Evolutionary conservation across 2,888 invertebrate species (phyloP).

Genomic region (Cecidostiba fungosa): DNA sequence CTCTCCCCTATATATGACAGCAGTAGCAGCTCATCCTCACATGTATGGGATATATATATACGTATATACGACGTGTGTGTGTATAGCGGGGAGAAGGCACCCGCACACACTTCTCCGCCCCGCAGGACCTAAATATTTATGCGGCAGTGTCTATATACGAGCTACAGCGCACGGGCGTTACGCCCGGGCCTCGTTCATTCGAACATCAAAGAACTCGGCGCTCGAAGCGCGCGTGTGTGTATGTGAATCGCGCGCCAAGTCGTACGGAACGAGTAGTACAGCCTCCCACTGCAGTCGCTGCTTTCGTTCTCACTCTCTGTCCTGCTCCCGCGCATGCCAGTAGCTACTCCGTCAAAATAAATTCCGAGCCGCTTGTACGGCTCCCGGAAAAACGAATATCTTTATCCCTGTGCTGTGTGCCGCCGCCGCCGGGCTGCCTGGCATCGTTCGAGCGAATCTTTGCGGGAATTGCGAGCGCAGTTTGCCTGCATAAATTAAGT

Average conservation of each 20-base stretch:
- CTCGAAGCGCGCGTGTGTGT: conserved; percentile 28
- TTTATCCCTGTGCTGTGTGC: no score
- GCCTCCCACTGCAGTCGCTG: neutral
- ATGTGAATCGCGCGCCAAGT: conserved; percentile 44
- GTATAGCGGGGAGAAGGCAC: neutral
- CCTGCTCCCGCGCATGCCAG: no score
- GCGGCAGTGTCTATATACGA: conserved; percentile 75
- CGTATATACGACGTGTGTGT: no score
- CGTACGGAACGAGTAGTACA: conserved; percentile 33
- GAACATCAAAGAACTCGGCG: conserved; percentile 76
- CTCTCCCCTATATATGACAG: neutral
- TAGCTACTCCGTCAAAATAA: conserved; percentile 76
- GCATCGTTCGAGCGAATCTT: no score
- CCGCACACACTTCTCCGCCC: neutral
- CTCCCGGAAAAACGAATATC: conserved; percentile 19
- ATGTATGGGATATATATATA: no score
- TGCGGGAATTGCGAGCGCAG: no score
- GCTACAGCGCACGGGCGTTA: conserved; percentile 43
- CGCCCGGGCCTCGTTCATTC: conserved; percentile 53
- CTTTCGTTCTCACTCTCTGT: neutral
- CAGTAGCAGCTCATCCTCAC: neutral
- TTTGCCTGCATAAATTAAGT: no score
- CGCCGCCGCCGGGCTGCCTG: no score
- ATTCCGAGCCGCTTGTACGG: conserved; percentile 67
- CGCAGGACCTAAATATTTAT: conserved; percentile 76